Conservation (phyloP, 2,888 invertebrate species). For the Drosophila antonietae region DNA sequence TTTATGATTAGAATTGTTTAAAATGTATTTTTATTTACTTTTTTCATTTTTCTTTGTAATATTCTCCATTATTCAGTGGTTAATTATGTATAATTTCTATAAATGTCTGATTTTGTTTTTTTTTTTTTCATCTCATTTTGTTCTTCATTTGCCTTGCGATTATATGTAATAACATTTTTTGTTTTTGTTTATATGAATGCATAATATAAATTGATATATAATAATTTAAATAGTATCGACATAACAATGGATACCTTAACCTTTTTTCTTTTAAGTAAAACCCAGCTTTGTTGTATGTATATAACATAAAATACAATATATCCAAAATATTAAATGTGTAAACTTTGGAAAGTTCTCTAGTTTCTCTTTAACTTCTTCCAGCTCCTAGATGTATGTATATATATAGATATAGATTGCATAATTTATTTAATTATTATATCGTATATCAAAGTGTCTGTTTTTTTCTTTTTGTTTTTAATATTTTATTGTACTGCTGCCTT, state of each 20-base stretch:
- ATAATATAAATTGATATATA: constrained; percentile 67
- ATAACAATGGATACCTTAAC: constrained; percentile 31
- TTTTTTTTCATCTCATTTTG: constrained; percentile 19
- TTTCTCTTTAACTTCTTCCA: constrained; percentile 5
- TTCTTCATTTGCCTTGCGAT: constrained; percentile 61
- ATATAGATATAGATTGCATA: constrained; percentile 37
- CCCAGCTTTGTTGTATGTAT: constrained; percentile 23
- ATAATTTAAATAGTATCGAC: constrained; percentile 60
- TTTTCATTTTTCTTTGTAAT: constrained; percentile 51
- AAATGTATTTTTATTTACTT: constrained; percentile 70
- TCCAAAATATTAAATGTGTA: constrained; percentile 55
- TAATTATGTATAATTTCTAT: constrained; percentile 75
- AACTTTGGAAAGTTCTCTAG: constrained; percentile 53
- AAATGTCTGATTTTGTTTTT: constrained; percentile 64
- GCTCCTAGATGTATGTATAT: constrained; percentile 1
- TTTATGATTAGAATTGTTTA: constrained; percentile 59
- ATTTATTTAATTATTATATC: constrained; percentile 44
- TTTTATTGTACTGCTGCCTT: constrained; percentile 56
- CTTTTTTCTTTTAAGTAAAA: constrained; percentile 40
- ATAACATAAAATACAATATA: constrained; percentile 49
- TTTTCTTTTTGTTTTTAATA: constrained; percentile 10
- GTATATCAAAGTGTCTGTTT: constrained; percentile 68
- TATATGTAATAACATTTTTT: constrained; percentile 69
- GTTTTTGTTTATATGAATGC: constrained; percentile 60
- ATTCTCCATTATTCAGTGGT: constrained; percentile 70